phyloP scores from a whole-genome alignment of 2,113 vertebrate species.

The Apteryx owenii region DNA sequence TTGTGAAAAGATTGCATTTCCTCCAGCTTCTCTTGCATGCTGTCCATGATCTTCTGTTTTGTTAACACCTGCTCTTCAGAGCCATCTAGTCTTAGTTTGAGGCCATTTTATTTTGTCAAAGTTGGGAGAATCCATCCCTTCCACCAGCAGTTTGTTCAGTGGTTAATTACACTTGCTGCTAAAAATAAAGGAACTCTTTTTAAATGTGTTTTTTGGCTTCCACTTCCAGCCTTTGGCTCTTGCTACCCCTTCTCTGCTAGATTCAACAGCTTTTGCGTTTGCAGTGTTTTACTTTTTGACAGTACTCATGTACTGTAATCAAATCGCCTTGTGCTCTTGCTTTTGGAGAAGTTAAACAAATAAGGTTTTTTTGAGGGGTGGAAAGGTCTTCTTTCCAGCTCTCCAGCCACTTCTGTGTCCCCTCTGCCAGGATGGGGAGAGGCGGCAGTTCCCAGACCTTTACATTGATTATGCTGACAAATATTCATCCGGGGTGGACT shows the following conservation, averaged over 20 bases:
- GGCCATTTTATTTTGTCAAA: not conserved
- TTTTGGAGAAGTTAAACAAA: not conserved
- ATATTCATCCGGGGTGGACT: no score
- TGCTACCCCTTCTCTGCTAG: not conserved
- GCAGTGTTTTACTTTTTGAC: not conserved
- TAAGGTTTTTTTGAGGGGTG: not conserved
- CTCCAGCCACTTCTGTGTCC: not conserved
- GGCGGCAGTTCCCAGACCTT: not conserved
- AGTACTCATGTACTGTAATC: fast-evolving
- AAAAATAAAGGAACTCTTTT: not conserved
- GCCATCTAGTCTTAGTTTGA: not conserved
- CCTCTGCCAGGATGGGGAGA: not conserved
- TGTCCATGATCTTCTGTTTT: not conserved
- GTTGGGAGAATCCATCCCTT: not conserved
- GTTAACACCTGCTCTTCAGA: not conserved
- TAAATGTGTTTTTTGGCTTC: not conserved
- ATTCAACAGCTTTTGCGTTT: not conserved
- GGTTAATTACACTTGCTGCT: not conserved
- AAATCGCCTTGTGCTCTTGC: fast-evolving
- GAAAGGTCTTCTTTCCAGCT: not conserved
- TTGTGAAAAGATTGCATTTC: not conserved
- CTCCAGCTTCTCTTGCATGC: not conserved
- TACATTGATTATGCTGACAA: no score
- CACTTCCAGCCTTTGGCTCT: not conserved
- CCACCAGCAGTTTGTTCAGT: not conserved